A percentile compares a stretch with the other conserved stretches of the same genome.
Evolutionary conservation across 2,113 vertebrate species (phyloP).

Genomic region (Eulemur rufifrons): DNA sequence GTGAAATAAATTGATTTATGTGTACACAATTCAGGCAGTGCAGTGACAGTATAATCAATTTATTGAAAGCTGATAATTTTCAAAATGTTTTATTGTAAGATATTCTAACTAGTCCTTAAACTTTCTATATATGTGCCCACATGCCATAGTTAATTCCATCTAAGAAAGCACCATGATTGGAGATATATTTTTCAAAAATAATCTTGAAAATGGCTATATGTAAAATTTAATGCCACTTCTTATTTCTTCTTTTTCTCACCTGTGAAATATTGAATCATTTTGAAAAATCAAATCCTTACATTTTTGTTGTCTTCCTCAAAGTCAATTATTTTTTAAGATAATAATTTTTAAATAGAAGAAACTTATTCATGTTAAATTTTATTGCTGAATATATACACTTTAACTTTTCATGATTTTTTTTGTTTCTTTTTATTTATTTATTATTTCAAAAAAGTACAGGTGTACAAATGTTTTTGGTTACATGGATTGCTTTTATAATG

Average conservation of each 20-base stretch:
- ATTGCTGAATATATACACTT: background rate
- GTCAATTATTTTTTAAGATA: background rate
- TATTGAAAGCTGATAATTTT: conserved; percentile 1
- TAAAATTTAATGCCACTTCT: background rate
- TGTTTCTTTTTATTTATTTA: too few relatives aligned
- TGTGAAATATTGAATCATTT: conserved; percentile 28
- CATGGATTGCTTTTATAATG: too few relatives aligned
- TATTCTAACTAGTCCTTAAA: conserved; percentile 19
- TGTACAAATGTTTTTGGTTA: too few relatives aligned
- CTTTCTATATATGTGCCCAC: background rate
- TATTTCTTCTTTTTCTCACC: background rate
- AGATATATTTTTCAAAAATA: background rate
- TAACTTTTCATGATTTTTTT: background rate
- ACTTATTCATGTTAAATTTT: conserved; percentile 10
- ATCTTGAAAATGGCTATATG: background rate
- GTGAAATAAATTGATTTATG: conserved; percentile 45
- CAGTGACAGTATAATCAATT: background rate
- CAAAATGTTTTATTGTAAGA: background rate
- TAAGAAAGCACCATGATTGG: background rate
- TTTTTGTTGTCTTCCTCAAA: background rate
- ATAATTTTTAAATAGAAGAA: background rate
- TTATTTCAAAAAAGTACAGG: too few relatives aligned
- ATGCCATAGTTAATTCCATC: background rate
- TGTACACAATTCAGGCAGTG: background rate
- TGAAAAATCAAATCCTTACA: background rate